Conservation (phyloP, 2,888 invertebrate species). For the Stenoptilia bipunctidactyla region DNA sequence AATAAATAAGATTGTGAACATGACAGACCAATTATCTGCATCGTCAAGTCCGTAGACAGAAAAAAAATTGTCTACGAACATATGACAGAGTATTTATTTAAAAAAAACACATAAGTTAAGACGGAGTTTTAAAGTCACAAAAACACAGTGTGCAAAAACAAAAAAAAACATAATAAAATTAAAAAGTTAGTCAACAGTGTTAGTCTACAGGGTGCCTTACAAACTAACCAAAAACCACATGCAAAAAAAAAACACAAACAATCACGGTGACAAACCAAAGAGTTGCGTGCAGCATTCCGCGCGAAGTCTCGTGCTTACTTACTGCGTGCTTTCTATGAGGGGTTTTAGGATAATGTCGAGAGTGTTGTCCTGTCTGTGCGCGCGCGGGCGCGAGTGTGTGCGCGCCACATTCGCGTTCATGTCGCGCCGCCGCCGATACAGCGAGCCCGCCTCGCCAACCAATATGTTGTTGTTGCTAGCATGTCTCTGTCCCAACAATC, state of each 20-base stretch:
- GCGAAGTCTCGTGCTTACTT: constrained; percentile 67
- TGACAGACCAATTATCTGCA: no score
- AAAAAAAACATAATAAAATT: constrained; percentile 18
- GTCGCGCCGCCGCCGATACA: constrained; percentile 52
- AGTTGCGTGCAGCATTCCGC: constrained; percentile 53
- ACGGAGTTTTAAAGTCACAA: constrained; percentile 7
- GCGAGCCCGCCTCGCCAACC: constrained; percentile 62
- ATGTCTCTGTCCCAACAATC: constrained; percentile 68
- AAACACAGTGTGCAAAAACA: constrained; percentile 10
- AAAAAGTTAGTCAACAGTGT: constrained; percentile 44
- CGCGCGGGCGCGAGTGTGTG: constrained; percentile 47
- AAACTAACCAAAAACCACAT: constrained; percentile 36
- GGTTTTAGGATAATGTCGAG: constrained; percentile 71
- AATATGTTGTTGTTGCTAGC: constrained; percentile 73
- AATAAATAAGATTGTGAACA: no score
- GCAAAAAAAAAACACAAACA: constrained; percentile 31
- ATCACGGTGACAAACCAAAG: constrained; percentile 22
- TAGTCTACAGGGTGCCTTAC: constrained; percentile 23
- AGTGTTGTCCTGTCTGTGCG: constrained; percentile 62
- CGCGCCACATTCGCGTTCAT: constrained; percentile 59
- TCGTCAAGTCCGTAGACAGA: no score
- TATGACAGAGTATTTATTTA: no score
- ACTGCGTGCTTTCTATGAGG: constrained; percentile 72
- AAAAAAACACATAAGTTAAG: constrained; percentile 8
- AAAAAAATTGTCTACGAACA: no score